Conservation (phyloP, 2,113 vertebrate genomes). For the Eclectus roratus region DNA sequence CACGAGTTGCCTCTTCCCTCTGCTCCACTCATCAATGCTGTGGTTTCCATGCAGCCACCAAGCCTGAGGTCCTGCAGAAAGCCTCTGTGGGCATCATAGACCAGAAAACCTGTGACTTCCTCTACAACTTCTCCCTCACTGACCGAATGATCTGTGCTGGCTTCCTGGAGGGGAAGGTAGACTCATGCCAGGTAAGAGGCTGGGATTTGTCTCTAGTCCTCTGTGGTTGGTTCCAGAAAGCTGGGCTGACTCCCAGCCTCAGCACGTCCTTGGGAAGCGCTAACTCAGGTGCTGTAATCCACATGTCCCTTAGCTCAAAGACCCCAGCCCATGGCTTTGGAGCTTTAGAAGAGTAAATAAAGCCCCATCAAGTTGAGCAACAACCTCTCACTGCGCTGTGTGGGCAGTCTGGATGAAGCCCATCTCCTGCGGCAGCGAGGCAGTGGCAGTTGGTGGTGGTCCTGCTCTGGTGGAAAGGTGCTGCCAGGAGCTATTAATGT, state of each 20-base stretch:
- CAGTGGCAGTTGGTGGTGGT: not conserved
- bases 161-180: slow-evolving; percentile 88
- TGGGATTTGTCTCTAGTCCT: not conserved
- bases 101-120: slow-evolving; percentile 80
- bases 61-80: slow-evolving; percentile 80
- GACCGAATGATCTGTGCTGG: slow-evolving; percentile 92
- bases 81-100: slow-evolving; percentile 83
- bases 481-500: not conserved
- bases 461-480: not conserved
- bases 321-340: not conserved
- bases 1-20: not conserved
- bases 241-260: not conserved
- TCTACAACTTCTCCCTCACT: slow-evolving; percentile 86
- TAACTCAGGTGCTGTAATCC: not conserved
- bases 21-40: not conserved
- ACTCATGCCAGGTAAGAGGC: slow-evolving; percentile 89
- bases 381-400: not conserved
- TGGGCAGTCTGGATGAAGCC: not conserved
- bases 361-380: not conserved
- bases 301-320: not conserved
- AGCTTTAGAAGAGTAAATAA: not conserved
- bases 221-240: not conserved
- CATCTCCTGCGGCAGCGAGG: not conserved
- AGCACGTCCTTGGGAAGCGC: not conserved
- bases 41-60: slow-evolving; percentile 51